Conservation (phyloP, 2,888 invertebrate species). For the Vannuccia rotundouncinata region DNA sequence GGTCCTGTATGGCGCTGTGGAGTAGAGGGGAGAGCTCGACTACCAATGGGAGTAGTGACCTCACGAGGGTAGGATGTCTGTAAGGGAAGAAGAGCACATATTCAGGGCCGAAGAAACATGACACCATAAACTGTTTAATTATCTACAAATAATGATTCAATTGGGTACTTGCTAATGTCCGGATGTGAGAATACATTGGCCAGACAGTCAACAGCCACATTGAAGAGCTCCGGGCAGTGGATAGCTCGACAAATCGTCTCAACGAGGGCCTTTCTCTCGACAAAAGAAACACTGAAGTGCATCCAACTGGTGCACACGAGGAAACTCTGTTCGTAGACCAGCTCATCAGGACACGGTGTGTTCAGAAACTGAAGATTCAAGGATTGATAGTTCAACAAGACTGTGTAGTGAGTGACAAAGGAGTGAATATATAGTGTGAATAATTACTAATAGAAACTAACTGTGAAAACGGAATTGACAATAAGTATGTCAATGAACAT, state of each 20-base stretch:
- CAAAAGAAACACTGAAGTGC: slow-evolving; percentile 5
- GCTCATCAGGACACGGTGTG: background rate
- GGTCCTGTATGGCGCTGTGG: background rate
- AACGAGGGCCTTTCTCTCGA: background rate
- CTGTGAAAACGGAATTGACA: no score
- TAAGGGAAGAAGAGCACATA: background rate
- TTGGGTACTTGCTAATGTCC: slow-evolving; percentile 12
- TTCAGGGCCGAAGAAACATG: background rate
- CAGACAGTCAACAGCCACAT: slow-evolving; percentile 32
- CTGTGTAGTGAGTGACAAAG: no score
- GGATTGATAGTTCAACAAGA: no score
- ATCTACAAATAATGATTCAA: background rate
- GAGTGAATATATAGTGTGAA: no score
- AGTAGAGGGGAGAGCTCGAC: background rate
- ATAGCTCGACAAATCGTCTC: background rate
- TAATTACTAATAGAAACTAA: no score
- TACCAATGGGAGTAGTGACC: background rate
- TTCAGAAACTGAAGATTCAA: background rate
- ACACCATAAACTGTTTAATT: background rate
- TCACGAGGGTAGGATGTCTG: background rate
- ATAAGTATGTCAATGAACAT: no score
- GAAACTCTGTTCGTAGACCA: background rate
- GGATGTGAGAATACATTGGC: slow-evolving; percentile 34
- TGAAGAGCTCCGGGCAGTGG: slow-evolving; percentile 25
- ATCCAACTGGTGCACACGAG: background rate